Conservation (phyloP, 2,113 vertebrate species). For the Ptilorrhoa leucosticta region DNA sequence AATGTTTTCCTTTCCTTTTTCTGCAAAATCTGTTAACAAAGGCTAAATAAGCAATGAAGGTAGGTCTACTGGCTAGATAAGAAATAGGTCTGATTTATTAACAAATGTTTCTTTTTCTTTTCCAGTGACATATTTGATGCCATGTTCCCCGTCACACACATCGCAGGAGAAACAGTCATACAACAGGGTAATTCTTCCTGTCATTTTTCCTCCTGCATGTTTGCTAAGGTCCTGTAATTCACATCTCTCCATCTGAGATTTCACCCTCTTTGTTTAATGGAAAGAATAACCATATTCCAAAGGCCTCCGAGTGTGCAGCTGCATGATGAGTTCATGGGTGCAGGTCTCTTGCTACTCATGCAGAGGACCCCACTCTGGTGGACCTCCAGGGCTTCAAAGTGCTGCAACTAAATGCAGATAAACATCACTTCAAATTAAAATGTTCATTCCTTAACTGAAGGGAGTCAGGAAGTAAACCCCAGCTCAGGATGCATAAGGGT, state of each 20-base stretch:
- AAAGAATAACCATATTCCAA: not conserved
- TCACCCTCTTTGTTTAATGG: not conserved
- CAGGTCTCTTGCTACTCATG: not conserved
- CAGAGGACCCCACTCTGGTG: not conserved
- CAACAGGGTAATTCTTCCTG: slow-evolving; percentile 82
- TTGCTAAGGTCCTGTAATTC: not conserved
- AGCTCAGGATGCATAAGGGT: not conserved
- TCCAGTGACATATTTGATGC: slow-evolving; percentile 96
- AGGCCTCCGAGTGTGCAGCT: not conserved
- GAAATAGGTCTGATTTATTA: not conserved
- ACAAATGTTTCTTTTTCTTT: slow-evolving; percentile 5
- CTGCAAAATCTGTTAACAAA: not conserved
- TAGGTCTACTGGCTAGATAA: not conserved
- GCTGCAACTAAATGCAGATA: not conserved
- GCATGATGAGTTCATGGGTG: not conserved
- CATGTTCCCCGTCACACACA: slow-evolving; percentile 97
- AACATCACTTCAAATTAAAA: not conserved
- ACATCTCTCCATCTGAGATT: not conserved
- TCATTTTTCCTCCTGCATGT: not conserved
- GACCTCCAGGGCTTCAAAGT: not conserved
- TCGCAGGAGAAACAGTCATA: slow-evolving; percentile 95
- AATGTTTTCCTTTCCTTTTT: not conserved
- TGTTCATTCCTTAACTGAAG: not conserved
- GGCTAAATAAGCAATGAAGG: not conserved
- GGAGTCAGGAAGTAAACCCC: not conserved